These are phyloP conservation scores for Bucco capensis DNA, from an alignment of 2,113 vertebrate genomes.

Conservation along the genomic window DNA sequence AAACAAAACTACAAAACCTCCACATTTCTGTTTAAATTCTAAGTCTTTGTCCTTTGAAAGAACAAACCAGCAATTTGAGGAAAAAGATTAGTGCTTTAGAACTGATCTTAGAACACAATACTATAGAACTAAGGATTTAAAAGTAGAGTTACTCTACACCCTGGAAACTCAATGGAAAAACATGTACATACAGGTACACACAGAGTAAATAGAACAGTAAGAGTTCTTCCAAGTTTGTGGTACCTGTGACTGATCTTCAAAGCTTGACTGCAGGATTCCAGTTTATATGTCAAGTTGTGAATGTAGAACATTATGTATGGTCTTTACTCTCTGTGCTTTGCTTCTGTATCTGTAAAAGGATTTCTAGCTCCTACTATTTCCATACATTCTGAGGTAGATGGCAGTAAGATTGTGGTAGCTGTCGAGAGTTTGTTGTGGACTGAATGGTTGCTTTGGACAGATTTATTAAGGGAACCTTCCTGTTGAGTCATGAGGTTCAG, in stretches of 20 bases:
- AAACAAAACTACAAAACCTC: background rate
- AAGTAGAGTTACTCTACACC: background rate
- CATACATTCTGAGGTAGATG: background rate
- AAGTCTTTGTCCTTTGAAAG: background rate
- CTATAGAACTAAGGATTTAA: background rate
- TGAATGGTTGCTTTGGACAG: too few relatives aligned
- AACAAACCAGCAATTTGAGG: background rate
- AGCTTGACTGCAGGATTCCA: background rate
- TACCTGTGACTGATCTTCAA: background rate
- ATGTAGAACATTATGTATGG: background rate
- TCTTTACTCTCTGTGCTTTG: background rate
- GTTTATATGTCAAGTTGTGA: background rate
- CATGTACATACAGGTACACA: rapidly evolving
- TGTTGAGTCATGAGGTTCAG: too few relatives aligned
- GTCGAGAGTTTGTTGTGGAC: background rate
- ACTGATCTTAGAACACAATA: background rate
- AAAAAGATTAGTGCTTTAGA: background rate
- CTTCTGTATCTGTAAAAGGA: background rate
- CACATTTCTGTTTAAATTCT: background rate
- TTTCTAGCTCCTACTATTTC: background rate
- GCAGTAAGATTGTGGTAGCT: background rate
- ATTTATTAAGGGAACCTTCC: too few relatives aligned
- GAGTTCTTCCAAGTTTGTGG: background rate
- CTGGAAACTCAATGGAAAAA: background rate
- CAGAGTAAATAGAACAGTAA: background rate